phyloP scores from a whole-genome alignment of 2,113 vertebrate species.

The Dicerorhinus sumatrensis region DNA sequence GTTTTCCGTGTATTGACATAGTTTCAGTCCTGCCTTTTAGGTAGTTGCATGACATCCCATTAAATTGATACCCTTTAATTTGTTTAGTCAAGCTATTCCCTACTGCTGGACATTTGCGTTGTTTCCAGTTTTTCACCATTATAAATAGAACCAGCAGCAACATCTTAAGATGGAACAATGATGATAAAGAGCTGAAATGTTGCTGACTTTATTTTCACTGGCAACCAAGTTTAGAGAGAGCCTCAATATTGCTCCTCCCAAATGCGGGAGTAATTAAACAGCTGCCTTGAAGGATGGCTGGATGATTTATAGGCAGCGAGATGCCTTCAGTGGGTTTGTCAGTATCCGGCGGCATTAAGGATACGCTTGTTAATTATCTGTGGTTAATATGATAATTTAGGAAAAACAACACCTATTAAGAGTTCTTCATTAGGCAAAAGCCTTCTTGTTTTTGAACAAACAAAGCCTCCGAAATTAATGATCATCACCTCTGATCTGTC shows the following conservation, averaged over 20 bases:
- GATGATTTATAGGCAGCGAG: slow-evolving; percentile 77
- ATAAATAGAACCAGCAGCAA: not conserved
- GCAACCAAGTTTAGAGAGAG: slow-evolving; percentile 67
- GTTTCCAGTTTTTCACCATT: slow-evolving; percentile 1
- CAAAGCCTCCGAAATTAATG: slow-evolving; percentile 70
- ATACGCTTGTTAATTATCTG: slow-evolving; percentile 83
- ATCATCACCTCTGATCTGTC: slow-evolving; percentile 65
- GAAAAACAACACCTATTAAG: slow-evolving; percentile 82
- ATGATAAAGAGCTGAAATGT: slow-evolving; percentile 49
- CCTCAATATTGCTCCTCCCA: slow-evolving; percentile 51
- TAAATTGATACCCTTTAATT: not conserved
- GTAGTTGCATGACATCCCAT: not conserved
- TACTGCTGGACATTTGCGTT: not conserved
- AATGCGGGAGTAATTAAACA: slow-evolving; percentile 71
- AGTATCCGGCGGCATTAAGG: slow-evolving; percentile 75
- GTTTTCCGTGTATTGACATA: not conserved
- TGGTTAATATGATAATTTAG: slow-evolving; percentile 84
- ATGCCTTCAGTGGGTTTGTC: slow-evolving; percentile 68
- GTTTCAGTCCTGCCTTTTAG: not conserved
- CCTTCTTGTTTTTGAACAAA: slow-evolving; percentile 65
- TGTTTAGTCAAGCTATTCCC: not conserved
- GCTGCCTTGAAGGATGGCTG: slow-evolving; percentile 75
- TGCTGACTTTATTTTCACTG: slow-evolving; percentile 66
- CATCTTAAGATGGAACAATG: not conserved
- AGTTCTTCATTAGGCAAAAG: slow-evolving; percentile 79